A percentile compares a stretch with the other conserved stretches of the same genome.
Evolutionary conservation across 2,888 invertebrate species (phyloP).

Genomic region (Asteroscopus sphinx): DNA sequence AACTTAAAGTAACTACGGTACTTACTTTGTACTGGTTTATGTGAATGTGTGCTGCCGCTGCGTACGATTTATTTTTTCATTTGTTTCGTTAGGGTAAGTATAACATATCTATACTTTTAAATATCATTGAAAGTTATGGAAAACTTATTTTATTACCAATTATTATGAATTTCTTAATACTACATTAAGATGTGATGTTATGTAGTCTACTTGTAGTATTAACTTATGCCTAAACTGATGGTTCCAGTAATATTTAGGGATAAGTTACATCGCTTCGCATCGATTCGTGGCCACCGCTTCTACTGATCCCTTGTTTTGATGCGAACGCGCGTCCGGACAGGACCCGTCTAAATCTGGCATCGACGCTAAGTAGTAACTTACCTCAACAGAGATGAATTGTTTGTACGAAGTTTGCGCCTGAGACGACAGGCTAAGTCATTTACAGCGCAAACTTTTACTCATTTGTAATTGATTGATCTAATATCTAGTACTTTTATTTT

Average conservation of each 20-base stretch:
- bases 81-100: no score
- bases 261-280: constrained; percentile 13
- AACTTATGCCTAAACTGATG: constrained; percentile 39
- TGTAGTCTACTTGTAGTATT: constrained; percentile 34
- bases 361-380: constrained; percentile 38
- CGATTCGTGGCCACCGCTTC: constrained; percentile 14
- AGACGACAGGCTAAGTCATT: constrained; percentile 19
- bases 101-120: no score
- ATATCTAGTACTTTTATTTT: constrained; percentile 40
- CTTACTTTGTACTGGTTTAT: no score
- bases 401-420: constrained; percentile 36
- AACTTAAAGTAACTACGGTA: no score
- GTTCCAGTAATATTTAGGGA: constrained; percentile 17
- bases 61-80: no score
- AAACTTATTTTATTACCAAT: constrained; percentile 45
- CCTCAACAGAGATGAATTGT: constrained; percentile 30
- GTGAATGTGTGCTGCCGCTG: no score
- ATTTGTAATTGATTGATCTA: constrained; percentile 37
- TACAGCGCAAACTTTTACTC: constrained; percentile 25
- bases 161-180: constrained; percentile 40
- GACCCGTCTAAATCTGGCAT: constrained; percentile 23
- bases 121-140: no score
- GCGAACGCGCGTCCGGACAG: constrained; percentile 27
- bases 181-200: constrained; percentile 38
- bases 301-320: constrained; percentile 38